Evolutionary conservation across 2,113 vertebrate species (phyloP).

Genomic region (Puntigrus tetrazona): DNA sequence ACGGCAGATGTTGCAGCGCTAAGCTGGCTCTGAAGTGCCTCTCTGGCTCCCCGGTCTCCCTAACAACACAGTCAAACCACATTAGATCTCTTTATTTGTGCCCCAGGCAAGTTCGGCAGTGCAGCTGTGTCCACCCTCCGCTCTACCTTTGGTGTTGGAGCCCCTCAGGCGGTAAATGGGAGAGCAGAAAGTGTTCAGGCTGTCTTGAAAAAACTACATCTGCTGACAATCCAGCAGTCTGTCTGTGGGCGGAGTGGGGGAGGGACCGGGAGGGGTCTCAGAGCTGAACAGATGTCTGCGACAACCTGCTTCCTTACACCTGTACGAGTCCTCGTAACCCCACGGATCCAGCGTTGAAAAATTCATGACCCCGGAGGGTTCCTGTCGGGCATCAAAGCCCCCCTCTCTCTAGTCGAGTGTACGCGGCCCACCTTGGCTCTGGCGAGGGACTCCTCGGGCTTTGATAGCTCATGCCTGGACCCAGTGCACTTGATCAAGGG

Average conservation of each 20-base stretch:
- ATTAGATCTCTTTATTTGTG: slow-evolving; percentile 93
- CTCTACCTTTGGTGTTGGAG: slow-evolving; percentile 91
- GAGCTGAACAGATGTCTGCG: slow-evolving; percentile 83
- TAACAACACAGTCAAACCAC: slow-evolving; percentile 84
- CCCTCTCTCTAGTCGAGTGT: neutral
- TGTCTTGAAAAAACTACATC: slow-evolving; percentile 78
- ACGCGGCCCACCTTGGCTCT: slow-evolving; percentile 24
- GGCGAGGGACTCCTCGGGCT: slow-evolving; percentile 56
- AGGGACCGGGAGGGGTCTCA: slow-evolving; percentile 67
- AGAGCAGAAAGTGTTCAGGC: slow-evolving; percentile 68
- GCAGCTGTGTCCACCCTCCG: slow-evolving; percentile 93
- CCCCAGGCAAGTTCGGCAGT: slow-evolving; percentile 87
- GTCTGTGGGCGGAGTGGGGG: slow-evolving; percentile 71
- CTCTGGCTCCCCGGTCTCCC: slow-evolving; percentile 81
- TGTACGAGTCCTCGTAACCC: slow-evolving; percentile 79
- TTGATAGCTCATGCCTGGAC: slow-evolving; percentile 67
- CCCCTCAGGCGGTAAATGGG: slow-evolving; percentile 85
- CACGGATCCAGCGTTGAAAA: slow-evolving; percentile 72
- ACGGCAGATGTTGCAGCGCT: slow-evolving; percentile 88
- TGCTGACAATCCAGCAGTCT: slow-evolving; percentile 81
- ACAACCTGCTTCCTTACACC: slow-evolving; percentile 89
- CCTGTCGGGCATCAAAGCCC: slow-evolving; percentile 78
- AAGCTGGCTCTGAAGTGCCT: slow-evolving; percentile 95
- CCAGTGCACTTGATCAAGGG: slow-evolving; percentile 70
- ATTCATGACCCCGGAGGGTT: slow-evolving; percentile 82